Percentiles rank a stretch among this genome's conserved stretches.
phyloP scores from a whole-genome alignment of 2,888 invertebrate species.

The Pyrochroa serraticornis region DNA sequence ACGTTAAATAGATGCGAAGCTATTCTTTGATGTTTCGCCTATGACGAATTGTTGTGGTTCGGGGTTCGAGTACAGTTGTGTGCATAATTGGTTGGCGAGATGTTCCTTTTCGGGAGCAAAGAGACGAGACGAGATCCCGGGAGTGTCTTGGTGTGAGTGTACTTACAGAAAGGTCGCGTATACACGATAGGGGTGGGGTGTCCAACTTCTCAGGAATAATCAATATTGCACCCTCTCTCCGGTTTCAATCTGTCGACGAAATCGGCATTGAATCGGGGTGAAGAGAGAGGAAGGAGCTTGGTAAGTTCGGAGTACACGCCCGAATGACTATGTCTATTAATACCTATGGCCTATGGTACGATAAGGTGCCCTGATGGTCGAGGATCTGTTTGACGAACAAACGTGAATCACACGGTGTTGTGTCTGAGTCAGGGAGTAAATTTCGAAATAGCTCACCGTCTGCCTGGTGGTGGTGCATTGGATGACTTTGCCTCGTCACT shows the following conservation, averaged over 20 bases:
- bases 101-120: slow-evolving; percentile 9
- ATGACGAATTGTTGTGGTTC: slow-evolving; percentile 1
- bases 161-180: slow-evolving; percentile 38
- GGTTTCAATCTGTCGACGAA: slow-evolving; percentile 28
- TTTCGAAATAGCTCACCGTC: no score
- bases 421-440: no score
- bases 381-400: no score
- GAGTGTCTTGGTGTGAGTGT: slow-evolving; percentile 30
- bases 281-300: neutral
- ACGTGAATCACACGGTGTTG: no score
- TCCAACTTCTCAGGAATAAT: slow-evolving; percentile 51
- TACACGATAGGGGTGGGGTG: slow-evolving; percentile 33
- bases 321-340: no score
- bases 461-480: no score
- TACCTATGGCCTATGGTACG: no score
- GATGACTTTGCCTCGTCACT: no score
- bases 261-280: slow-evolving; percentile 13
- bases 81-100: slow-evolving; percentile 20
- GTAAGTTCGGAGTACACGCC: no score
- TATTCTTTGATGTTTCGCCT: neutral
- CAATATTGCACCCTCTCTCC: slow-evolving; percentile 51
- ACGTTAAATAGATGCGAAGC: neutral
- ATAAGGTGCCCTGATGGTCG: no score
- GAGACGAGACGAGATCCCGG: slow-evolving; percentile 8
- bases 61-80: slow-evolving; percentile 17